Percentiles rank a stretch among this genome's conserved stretches.
Conservation (phyloP, 2,888 invertebrate species). For the Petrolisthes cinctipes region DNA sequence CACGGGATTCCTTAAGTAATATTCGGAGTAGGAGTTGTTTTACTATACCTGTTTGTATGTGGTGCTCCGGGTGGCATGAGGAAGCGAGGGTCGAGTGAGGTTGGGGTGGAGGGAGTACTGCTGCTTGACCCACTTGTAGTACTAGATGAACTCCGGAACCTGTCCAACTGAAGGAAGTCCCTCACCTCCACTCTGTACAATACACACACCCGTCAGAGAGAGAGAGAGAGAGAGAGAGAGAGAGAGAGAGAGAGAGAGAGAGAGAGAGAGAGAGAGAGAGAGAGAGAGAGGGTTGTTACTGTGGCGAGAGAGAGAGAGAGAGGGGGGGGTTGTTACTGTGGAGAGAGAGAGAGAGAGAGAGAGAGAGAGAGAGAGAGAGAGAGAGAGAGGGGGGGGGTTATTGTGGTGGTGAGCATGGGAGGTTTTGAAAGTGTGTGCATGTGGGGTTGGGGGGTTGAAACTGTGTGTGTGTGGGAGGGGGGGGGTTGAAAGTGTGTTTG, state of each 20-base stretch:
- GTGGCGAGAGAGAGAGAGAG: no score
- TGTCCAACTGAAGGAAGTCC: conserved; percentile 54
- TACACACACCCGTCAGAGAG: background rate
- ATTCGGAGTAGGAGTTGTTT: background rate
- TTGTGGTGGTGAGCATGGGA: no score
- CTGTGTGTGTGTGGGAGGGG: no score
- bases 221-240: background rate
- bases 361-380: background rate
- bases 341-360: background rate
- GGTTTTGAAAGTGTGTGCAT: background rate
- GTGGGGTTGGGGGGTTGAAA: background rate
- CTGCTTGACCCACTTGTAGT: conserved; percentile 10
- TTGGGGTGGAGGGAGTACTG: conserved; percentile 1
- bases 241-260: no score
- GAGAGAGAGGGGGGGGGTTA: background rate
- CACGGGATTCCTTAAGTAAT: background rate
- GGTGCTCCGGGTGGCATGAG: conserved; percentile 53
- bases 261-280: conserved; percentile 4
- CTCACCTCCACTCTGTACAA: conserved; percentile 35
- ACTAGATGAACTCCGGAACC: conserved; percentile 32
- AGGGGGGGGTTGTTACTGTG: background rate
- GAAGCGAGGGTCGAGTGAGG: conserved; percentile 38
- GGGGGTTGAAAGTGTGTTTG: background rate
- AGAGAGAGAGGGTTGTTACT: background rate
- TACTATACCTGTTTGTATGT: conserved; percentile 10